These are phyloP conservation scores for Dascyllus trimaculatus DNA, from an alignment of 2,113 vertebrate genomes.

Conservation along the genomic window DNA sequence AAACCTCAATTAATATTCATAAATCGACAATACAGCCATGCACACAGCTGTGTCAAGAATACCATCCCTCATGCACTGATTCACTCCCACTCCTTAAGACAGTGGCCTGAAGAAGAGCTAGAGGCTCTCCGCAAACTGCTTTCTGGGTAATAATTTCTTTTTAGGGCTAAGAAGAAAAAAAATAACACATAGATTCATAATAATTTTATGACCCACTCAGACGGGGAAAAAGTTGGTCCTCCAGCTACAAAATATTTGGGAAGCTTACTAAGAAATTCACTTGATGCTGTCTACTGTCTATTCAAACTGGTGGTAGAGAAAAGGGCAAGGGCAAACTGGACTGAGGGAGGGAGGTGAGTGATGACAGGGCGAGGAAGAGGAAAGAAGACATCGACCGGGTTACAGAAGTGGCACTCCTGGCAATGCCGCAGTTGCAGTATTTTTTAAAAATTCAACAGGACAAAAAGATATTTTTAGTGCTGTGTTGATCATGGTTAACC, in stretches of 20 bases:
- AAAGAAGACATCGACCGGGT: background rate
- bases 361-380: constrained; percentile 7
- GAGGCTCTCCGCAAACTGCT: constrained; percentile 43
- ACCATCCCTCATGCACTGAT: constrained; percentile 49
- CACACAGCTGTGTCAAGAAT: constrained; percentile 63
- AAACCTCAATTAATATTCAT: constrained; percentile 80
- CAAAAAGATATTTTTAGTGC: constrained; percentile 11
- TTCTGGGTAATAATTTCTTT: constrained; percentile 52
- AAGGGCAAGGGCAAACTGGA: constrained; percentile 15
- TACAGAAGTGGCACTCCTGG: constrained; percentile 1
- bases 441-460: constrained; percentile 15
- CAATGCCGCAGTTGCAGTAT: background rate
- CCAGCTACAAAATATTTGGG: constrained; percentile 43
- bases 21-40: constrained; percentile 68
- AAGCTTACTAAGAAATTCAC: constrained; percentile 42
- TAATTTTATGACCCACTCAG: constrained; percentile 52
- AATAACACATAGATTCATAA: constrained; percentile 55
- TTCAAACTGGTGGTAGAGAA: constrained; percentile 23
- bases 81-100: constrained; percentile 42
- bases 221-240: constrained; percentile 32
- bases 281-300: constrained; percentile 18
- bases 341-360: background rate
- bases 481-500: background rate
- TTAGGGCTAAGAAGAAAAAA: constrained; percentile 32
- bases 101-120: constrained; percentile 44